A percentile compares a stretch with the other conserved stretches of the same genome.
Evolutionary conservation across 1,140 invertebrate species (phyloP).

Genomic region (Sesamia nonagrioides): DNA sequence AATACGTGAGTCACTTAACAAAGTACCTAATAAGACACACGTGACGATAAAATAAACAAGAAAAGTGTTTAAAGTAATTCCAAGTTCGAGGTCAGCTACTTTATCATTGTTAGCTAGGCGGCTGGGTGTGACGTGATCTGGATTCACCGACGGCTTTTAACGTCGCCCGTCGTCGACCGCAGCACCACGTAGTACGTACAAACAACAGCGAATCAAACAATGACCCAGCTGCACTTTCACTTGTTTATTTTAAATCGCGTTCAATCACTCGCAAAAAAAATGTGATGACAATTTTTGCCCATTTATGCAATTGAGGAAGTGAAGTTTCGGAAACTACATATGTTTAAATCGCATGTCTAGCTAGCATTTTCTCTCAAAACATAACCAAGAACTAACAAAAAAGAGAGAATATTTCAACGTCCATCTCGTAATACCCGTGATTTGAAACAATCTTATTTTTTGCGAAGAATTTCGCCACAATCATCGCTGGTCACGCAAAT

Average conservation of each 20-base stretch:
- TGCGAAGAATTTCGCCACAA: slow-evolving; percentile 76
- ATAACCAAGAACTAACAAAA: slow-evolving; percentile 66
- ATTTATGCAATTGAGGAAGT: slow-evolving; percentile 24
- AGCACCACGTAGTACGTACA: background rate
- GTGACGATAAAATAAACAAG: slow-evolving; percentile 38
- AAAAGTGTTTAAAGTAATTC: slow-evolving; percentile 32
- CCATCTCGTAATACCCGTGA: slow-evolving; percentile 74
- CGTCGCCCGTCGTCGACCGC: background rate
- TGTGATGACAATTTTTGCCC: slow-evolving; percentile 23
- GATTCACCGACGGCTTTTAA: slow-evolving; percentile 29
- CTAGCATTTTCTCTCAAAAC: slow-evolving; percentile 70
- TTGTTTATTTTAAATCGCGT: slow-evolving; percentile 43
- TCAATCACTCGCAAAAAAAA: slow-evolving; percentile 4
- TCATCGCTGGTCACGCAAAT: slow-evolving; percentile 76
- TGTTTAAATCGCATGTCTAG: slow-evolving; percentile 70
- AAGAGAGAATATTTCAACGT: slow-evolving; percentile 68
- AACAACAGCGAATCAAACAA: slow-evolving; percentile 28
- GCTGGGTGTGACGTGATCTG: slow-evolving; percentile 55
- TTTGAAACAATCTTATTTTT: slow-evolving; percentile 81
- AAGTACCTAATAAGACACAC: background rate
- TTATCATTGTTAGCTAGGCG: slow-evolving; percentile 55
- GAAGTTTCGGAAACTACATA: slow-evolving; percentile 40
- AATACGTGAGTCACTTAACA: background rate
- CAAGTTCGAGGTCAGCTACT: slow-evolving; percentile 57
- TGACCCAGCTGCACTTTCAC: slow-evolving; percentile 52